These are phyloP conservation scores for Salarias fasciatus DNA, from an alignment of 2,797 vertebrate species.

Conservation along the genomic window DNA sequence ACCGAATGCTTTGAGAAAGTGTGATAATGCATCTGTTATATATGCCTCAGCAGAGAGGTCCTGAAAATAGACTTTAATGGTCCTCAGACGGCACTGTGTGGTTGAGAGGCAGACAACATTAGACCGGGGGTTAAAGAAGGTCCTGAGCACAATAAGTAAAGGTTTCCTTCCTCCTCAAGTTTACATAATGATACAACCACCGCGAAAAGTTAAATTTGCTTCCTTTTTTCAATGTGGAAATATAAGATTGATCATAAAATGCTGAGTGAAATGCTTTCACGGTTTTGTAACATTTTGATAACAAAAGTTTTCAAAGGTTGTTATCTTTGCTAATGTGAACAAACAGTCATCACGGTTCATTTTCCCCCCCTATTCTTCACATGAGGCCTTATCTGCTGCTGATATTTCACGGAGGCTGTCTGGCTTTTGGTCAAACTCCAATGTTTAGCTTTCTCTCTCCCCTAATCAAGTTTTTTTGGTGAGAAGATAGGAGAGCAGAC, in stretches of 20 bases:
- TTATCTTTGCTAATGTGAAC: not conserved
- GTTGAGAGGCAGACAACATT: conserved; percentile 35
- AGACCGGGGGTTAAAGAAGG: conserved; percentile 16
- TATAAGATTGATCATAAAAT: too few relatives aligned
- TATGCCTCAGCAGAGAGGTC: conserved; percentile 37
- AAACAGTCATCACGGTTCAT: not conserved
- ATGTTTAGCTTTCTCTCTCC: conserved; percentile 29
- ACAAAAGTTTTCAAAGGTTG: too few relatives aligned
- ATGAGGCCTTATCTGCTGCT: conserved; percentile 25
- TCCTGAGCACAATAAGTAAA: conserved; percentile 29
- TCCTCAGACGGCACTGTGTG: conserved; percentile 27
- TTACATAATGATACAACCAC: conserved; percentile 11
- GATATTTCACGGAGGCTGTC: conserved; percentile 19
- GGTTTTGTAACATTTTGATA: too few relatives aligned
- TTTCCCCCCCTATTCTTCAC: conserved; percentile 19
- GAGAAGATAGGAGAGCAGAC: conserved; percentile 16
- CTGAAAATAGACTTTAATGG: conserved; percentile 42
- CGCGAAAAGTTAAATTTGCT: conserved; percentile 1
- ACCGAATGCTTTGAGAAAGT: conserved; percentile 30
- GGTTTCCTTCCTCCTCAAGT: conserved; percentile 43
- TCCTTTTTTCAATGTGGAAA: too few relatives aligned
- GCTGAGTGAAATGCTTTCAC: too few relatives aligned
- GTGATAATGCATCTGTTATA: conserved; percentile 55
- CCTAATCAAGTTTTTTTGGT: conserved; percentile 19
- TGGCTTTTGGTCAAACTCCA: conserved; percentile 35